Evolutionary conservation across 2,797 vertebrate genomes (phyloP), one percentile per base, ranked within the genome.

Genomic region (Coendou prehensilis): DNA sequence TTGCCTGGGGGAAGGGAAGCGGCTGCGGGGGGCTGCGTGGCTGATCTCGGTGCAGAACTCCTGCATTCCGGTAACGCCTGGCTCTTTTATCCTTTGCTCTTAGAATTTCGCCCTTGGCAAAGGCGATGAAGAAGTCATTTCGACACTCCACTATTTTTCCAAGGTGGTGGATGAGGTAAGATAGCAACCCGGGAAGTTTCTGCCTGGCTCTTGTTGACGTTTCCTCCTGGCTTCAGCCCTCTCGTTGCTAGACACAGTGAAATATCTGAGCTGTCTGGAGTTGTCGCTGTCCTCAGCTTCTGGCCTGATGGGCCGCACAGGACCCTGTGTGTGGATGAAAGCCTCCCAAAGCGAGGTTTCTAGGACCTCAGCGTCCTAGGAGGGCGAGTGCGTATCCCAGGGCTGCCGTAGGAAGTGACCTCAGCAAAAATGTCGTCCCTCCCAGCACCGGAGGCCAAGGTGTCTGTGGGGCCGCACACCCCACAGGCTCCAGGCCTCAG

Each of bases 71-170:
- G 63, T 96, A 81, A 98, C 64, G 45, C n/a, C 23, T 0, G 57
- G 63, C 30, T 67, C 87, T 96, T 95, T 61, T 0, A 1, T 98
- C 89, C 93, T 97, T 97, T 97, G 95, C 23, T 98, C 98, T 85
- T 98, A 99, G 99, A 99, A 99, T 98, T 99, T 99, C 99, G 99
- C 99, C 89, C 99, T 99, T 61, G 99, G 99, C 89, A 99, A 99
- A 99, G 99, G 99, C 54, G 99, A 99, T 93, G 99, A 99, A 98
- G 99, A 99, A 98, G 99, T 99, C 71, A 99, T 99, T 98, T 98
- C 98, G 78, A 99, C 99, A 0, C 99, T 99, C 96, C 99, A 99
- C 96, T 99, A 98, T 97, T 99, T 99, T 75, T 99, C 99, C 95
- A 99, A 99, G 98, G 99, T 99, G 87, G 99, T 99, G 67, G 99